phyloP scores from a whole-genome alignment of 1,140 invertebrate species.

The Cydia amplana region DNA sequence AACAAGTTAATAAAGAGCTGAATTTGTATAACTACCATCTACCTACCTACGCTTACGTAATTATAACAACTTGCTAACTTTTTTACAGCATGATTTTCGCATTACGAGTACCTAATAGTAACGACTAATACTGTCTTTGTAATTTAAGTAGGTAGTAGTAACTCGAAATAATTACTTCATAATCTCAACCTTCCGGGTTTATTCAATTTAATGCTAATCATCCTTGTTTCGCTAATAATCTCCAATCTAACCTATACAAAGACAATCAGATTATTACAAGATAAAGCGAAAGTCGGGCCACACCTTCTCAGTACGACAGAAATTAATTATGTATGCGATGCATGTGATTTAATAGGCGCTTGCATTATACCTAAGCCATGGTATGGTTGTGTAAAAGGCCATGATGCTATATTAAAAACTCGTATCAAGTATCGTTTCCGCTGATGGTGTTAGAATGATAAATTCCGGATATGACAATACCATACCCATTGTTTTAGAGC shows the following conservation, averaged over 20 bases:
- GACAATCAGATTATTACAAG: conserved; percentile 26
- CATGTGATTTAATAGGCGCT: conserved; percentile 28
- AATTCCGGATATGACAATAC: conserved; percentile 73
- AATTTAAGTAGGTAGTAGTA: too few species aligned
- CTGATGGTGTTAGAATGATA: conserved; percentile 75
- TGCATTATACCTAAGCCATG: conserved; percentile 13
- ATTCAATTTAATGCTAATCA: conserved; percentile 13
- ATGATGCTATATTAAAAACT: conserved; percentile 74
- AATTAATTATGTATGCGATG: conserved; percentile 31
- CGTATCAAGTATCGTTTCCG: conserved; percentile 72
- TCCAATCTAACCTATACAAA: conserved; percentile 16
- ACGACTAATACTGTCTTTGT: too few species aligned
- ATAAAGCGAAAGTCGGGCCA: conserved; percentile 31
- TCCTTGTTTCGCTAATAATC: conserved; percentile 20
- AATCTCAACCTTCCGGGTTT: neutral
- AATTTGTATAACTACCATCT: too few species aligned
- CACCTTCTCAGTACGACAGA: neutral
- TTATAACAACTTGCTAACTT: too few species aligned
- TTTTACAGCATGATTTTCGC: too few species aligned
- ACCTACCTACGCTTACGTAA: too few species aligned
- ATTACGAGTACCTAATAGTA: too few species aligned
- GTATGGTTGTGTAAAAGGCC: conserved; percentile 48
- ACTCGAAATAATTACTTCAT: neutral
- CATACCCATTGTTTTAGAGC: conserved; percentile 68
- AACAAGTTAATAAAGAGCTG: too few species aligned